These are phyloP conservation scores for Zygothrica quintamaculata DNA, from an alignment of 2,888 invertebrate genomes.

Conservation along the genomic window DNA sequence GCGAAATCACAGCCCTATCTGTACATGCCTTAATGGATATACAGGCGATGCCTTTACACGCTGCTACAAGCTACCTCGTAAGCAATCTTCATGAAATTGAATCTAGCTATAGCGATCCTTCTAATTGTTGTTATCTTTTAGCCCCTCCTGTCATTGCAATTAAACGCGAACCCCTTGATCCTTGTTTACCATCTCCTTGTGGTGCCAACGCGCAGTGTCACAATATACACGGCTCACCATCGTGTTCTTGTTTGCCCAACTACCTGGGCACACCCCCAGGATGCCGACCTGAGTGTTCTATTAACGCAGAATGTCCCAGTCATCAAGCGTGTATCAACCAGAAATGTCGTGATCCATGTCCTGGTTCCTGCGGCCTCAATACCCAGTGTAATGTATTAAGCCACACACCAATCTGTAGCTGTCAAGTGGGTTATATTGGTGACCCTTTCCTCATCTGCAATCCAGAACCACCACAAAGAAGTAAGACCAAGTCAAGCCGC, in stretches of 20 bases:
- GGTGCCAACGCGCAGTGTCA: slow-evolving; percentile 90
- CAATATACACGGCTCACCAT: slow-evolving; percentile 85
- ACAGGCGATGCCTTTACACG: slow-evolving; percentile 86
- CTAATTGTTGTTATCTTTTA: slow-evolving; percentile 27
- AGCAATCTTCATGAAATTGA: slow-evolving; percentile 46
- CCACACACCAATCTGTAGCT: slow-evolving; percentile 89
- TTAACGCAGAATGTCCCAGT: slow-evolving; percentile 89
- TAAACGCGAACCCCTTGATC: slow-evolving; percentile 84
- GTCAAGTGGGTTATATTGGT: slow-evolving; percentile 87
- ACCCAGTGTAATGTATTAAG: slow-evolving; percentile 88
- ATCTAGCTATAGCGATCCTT: too few species aligned
- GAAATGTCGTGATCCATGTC: slow-evolving; percentile 89
- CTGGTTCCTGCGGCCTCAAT: slow-evolving; percentile 87
- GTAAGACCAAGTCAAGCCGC: slow-evolving; percentile 64
- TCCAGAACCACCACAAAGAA: slow-evolving; percentile 84
- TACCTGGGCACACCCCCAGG: slow-evolving; percentile 90
- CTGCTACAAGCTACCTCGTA: slow-evolving; percentile 85
- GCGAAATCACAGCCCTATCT: slow-evolving; percentile 90
- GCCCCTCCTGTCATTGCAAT: slow-evolving; percentile 70
- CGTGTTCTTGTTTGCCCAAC: slow-evolving; percentile 89
- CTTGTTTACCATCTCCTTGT: slow-evolving; percentile 90
- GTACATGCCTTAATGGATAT: slow-evolving; percentile 88
- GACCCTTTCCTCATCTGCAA: slow-evolving; percentile 87
- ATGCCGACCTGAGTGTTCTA: slow-evolving; percentile 91
- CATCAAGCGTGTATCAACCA: slow-evolving; percentile 90